Conservation (phyloP, 2,888 invertebrate genomes). For the Hartigia nigra region DNA sequence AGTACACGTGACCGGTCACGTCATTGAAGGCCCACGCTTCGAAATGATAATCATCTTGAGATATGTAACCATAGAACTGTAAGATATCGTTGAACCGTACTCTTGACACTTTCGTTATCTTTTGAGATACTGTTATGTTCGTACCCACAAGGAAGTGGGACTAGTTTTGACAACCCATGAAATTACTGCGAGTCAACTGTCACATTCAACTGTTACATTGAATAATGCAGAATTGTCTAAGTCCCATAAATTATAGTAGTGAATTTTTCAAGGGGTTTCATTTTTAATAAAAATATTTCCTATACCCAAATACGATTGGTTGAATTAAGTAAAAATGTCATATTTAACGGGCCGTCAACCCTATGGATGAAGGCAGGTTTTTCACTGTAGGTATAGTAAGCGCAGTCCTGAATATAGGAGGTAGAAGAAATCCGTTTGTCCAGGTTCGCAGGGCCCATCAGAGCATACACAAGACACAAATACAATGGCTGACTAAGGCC, state of each 20-base stretch:
- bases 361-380: background rate
- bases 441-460: constrained; percentile 22
- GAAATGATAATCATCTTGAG: constrained; percentile 33
- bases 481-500: constrained; percentile 48
- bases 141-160: constrained; percentile 14
- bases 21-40: constrained; percentile 23
- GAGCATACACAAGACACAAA: constrained; percentile 40
- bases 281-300: background rate
- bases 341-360: constrained; percentile 14
- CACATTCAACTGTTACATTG: background rate
- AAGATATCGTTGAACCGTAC: constrained; percentile 30
- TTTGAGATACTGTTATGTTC: constrained; percentile 25
- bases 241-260: background rate
- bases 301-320: constrained; percentile 32
- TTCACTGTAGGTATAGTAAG: background rate
- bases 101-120: constrained; percentile 33
- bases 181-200: background rate
- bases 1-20: constrained; percentile 16
- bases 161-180: background rate
- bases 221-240: background rate
- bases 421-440: constrained; percentile 22
- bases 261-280: background rate
- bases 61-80: constrained; percentile 26
- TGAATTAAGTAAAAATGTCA: constrained; percentile 42
- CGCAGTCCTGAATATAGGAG: constrained; percentile 6